Base-by-base conservation (phyloP, 92 coral and sea anemone species). In the Epizoanthus rinbou region DNA sequence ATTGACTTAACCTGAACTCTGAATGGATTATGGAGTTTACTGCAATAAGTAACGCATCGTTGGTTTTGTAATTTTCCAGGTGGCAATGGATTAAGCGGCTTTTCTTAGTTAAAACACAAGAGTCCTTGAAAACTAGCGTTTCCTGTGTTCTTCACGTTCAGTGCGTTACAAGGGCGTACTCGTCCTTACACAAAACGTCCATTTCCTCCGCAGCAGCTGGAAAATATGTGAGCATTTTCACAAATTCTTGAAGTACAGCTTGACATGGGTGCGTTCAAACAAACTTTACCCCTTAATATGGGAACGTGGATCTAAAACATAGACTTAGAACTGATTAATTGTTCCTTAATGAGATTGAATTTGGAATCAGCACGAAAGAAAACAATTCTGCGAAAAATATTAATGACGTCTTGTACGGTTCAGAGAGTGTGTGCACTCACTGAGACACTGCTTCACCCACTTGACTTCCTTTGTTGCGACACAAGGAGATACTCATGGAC, bases 101-200 rank as follows among this genome's bases (percentile, higher is more conserved):
- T 57, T 18, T 75, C 71, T 37, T 41, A 62, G 39, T 62, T 15
- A 7, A 59, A 47, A 41, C 24, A 62, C 57, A 60, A 78, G 50
- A 41, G 58, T 41, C 71, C 70, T 62, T 50, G 37, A 78, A 23
- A 76, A 78, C 24, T 19, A 62, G 43, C 63, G 37, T 78, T 78
- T 78, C 82, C 82, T 62, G 82, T 62, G 71, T 37, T 39, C 57
- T 78, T 43, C 82, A 78, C 82, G 82, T 78, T 39, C 82, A 43
- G 41, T 59, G 57, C 67, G 58, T 28, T 57, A 57, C 37, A 41
- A 37, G 71, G 82, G 82, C 71, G 82, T 78, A 23, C 64, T n/a
- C 39, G 37, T 3, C n/a, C 28, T 37, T 5, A n/a, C 18, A 22
- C 57, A 71, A 71, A 71, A 71, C 71, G 33, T 22, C 19, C 15